These are phyloP conservation scores for Beris morrisii DNA, from an alignment of 2,888 invertebrate species.

Conservation along the genomic window DNA sequence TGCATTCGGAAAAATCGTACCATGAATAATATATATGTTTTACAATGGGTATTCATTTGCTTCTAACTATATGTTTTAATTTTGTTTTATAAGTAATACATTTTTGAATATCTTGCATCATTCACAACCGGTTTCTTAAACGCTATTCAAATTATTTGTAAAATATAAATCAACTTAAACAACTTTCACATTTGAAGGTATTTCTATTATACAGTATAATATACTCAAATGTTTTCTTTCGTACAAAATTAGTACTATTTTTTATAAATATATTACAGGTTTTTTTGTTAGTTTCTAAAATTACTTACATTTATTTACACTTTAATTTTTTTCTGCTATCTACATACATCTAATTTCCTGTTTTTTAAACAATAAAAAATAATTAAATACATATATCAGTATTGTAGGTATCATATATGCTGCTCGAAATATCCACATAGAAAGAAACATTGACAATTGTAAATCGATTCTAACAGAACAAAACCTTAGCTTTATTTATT, in stretches of 20 bases:
- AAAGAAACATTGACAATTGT: too few species aligned
- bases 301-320: slow-evolving; percentile 11
- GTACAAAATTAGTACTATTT: neutral
- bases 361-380: neutral
- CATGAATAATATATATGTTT: neutral
- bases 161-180: neutral
- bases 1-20: neutral
- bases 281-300: neutral
- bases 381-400: too few species aligned
- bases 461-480: too few species aligned
- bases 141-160: neutral
- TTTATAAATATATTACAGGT: neutral
- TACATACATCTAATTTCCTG: slow-evolving; percentile 2
- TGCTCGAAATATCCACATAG: too few species aligned
- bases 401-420: too few species aligned
- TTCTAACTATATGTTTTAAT: slow-evolving; percentile 18
- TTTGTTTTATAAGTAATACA: slow-evolving; percentile 7
- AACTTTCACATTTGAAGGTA: neutral
- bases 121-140: slow-evolving; percentile 33
- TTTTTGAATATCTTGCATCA: slow-evolving; percentile 20
- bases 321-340: neutral
- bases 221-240: neutral
- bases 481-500: too few species aligned
- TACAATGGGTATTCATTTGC: slow-evolving; percentile 3
- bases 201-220: neutral